Conservation (phyloP, 30 jellyfish, hydroid and myxozoan species). For the Turritopsis rubra region DNA sequence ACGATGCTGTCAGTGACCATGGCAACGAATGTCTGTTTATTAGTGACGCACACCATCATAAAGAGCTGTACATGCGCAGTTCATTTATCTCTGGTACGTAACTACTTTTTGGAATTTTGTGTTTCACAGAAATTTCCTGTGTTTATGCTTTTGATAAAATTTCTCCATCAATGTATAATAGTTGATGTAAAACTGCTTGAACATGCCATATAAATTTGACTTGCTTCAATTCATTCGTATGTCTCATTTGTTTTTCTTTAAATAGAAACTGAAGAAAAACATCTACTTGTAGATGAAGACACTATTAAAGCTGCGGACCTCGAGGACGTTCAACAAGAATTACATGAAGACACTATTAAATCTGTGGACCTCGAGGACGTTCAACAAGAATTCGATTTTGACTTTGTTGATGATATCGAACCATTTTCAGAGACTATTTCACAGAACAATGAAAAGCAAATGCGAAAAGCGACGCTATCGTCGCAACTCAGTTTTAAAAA, state of each 20-base stretch:
- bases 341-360: not conserved
- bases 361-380: not conserved
- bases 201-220: not conserved
- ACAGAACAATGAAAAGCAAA: not conserved
- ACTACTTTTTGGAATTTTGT: not conserved
- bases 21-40: not conserved
- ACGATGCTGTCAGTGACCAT: slow-evolving; percentile 7
- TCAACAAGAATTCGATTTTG: not conserved
- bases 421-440: not conserved
- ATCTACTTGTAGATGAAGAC: not conserved
- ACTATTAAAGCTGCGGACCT: not conserved
- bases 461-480: not conserved
- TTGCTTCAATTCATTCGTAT: not conserved
- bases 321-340: not conserved
- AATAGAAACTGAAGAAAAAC: not conserved
- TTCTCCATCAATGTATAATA: not conserved
- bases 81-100: not conserved
- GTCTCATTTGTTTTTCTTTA: not conserved
- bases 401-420: not conserved
- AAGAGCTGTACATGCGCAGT: not conserved
- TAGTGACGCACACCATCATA: not conserved
- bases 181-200: not conserved
- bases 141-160: not conserved
- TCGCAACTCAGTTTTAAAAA: not conserved
- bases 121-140: not conserved